Evolutionary conservation across 2,113 vertebrate species (phyloP).

Genomic region (Malaclemys terrapin): DNA sequence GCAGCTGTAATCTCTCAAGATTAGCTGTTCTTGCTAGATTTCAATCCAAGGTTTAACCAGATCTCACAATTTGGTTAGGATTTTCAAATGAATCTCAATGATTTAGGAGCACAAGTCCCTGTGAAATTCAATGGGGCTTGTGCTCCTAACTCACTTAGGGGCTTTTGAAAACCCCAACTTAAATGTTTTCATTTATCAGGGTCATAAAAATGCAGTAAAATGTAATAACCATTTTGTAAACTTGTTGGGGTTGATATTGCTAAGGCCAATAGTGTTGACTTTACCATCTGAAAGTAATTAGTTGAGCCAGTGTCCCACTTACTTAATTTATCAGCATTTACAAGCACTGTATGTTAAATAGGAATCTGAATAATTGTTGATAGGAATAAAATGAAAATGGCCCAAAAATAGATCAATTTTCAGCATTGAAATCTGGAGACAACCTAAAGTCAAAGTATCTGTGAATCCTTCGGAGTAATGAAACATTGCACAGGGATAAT

Average conservation of each 20-base stretch:
- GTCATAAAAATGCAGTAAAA: neutral
- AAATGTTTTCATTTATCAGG: slow-evolving; percentile 11
- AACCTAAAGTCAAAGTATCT: neutral
- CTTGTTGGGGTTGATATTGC: slow-evolving; percentile 1
- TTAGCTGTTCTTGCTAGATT: neutral
- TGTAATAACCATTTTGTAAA: neutral
- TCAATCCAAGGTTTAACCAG: neutral
- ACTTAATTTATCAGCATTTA: neutral
- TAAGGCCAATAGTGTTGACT: slow-evolving; percentile 9
- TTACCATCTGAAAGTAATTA: neutral
- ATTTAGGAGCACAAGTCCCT: neutral
- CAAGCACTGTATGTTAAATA: neutral
- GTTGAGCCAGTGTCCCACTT: neutral
- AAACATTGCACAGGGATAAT: neutral
- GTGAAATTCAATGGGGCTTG: neutral
- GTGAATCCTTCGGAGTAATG: neutral
- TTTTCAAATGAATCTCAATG: neutral
- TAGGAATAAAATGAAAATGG: neutral
- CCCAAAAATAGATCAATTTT: neutral
- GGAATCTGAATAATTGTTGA: neutral
- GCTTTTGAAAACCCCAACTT: neutral
- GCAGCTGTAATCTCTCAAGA: neutral
- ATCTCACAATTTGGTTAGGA: neutral
- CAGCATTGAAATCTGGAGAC: neutral
- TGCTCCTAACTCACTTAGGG: neutral